phyloP scores from a whole-genome alignment of 2,888 invertebrate genomes.

The Spatulosminthurus flaviceps region DNA sequence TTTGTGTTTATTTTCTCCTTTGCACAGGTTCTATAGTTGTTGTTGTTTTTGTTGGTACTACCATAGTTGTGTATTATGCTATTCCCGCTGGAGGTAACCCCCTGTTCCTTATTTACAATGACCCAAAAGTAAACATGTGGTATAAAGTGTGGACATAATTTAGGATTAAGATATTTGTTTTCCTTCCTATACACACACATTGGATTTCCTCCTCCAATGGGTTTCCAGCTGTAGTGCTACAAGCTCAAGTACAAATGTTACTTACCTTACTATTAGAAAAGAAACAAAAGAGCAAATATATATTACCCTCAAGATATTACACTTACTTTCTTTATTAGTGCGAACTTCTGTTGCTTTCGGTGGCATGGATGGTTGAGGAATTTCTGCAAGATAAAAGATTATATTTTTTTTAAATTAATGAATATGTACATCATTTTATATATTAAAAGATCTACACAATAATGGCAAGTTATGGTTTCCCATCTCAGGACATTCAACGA shows the following conservation, averaged over 20 bases:
- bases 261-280: neutral
- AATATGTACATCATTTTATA: too few species aligned
- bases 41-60: too few species aligned
- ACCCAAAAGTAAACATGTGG: constrained; percentile 1
- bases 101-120: constrained; percentile 3
- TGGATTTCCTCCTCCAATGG: too few species aligned
- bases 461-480: too few species aligned
- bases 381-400: constrained; percentile 72
- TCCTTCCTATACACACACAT: neutral
- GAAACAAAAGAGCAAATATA: too few species aligned
- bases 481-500: too few species aligned
- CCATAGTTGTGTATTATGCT: too few species aligned
- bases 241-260: neutral
- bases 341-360: constrained; percentile 84
- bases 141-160: neutral
- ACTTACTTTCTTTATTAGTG: constrained; percentile 60
- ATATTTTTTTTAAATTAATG: neutral
- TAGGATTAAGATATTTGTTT: neutral
- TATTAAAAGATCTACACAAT: too few species aligned
- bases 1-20: too few species aligned
- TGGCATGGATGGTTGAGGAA: constrained; percentile 86
- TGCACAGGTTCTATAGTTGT: too few species aligned
- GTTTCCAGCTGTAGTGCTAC: neutral
- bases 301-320: neutral
- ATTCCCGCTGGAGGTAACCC: too few species aligned